Evolutionary conservation across 2,113 vertebrate species (phyloP).

Genomic region (Odontophorus gujanensis): DNA sequence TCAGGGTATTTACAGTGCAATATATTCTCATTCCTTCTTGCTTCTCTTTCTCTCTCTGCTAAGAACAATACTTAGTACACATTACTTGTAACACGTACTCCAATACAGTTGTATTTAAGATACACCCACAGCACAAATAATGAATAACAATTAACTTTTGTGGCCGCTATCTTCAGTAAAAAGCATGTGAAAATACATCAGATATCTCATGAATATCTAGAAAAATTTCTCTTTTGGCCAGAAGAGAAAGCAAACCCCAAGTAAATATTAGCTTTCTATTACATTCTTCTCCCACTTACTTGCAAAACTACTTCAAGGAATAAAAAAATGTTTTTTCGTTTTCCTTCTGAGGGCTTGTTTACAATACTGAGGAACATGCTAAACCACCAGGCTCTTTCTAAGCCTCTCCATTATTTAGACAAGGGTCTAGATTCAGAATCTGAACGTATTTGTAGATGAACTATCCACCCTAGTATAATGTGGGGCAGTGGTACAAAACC

Average conservation of each 20-base stretch:
- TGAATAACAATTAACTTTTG: not conserved
- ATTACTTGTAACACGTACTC: not conserved
- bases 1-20: not conserved
- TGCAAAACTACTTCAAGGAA: not conserved
- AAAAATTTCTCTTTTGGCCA: not conserved
- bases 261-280: conserved; percentile 26
- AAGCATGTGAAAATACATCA: not conserved
- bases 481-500: not conserved
- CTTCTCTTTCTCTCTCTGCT: too few relatives aligned
- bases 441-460: not conserved
- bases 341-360: not conserved
- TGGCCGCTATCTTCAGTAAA: not conserved
- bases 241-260: not conserved
- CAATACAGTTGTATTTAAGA: not conserved
- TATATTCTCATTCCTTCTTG: not conserved
- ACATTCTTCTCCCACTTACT: not conserved
- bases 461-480: not conserved
- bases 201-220: not conserved
- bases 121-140: not conserved
- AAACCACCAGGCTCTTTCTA: not conserved
- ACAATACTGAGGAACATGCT: conserved; percentile 14
- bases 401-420: not conserved
- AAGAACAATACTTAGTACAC: not conserved
- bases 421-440: not conserved
- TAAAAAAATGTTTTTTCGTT: conserved; percentile 21